These are phyloP conservation scores for Lasioglossum pauxillum DNA, from an alignment of 2,888 invertebrate species.

Conservation along the genomic window DNA sequence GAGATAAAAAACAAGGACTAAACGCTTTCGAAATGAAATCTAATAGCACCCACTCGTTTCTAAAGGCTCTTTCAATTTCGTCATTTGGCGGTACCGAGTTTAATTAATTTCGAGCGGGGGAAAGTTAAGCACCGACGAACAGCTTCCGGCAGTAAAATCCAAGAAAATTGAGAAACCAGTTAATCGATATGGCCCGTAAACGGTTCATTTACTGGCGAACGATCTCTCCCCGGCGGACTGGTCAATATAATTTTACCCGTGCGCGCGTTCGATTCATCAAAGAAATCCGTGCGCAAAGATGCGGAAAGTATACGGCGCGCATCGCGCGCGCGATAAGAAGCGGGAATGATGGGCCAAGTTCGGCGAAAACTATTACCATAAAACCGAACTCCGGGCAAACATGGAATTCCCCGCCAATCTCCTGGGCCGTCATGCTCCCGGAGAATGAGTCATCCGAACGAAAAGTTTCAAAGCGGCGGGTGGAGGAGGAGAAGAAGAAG, in stretches of 20 bases:
- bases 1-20: not conserved
- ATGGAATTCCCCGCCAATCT: not conserved
- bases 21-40: not conserved
- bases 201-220: not conserved
- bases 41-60: not conserved
- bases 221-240: not conserved
- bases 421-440: not conserved
- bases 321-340: not conserved
- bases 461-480: not conserved
- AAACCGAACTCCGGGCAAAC: slow-evolving; percentile 9
- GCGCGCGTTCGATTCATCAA: not conserved
- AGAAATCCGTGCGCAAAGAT: not conserved
- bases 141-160: not conserved
- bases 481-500: not conserved
- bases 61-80: not conserved
- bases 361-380: not conserved
- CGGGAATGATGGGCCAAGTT: not conserved
- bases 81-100: not conserved
- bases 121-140: not conserved
- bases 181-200: not conserved
- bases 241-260: not conserved
- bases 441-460: slow-evolving; percentile 21
- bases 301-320: not conserved
- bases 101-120: not conserved
- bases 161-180: not conserved